Conservation (phyloP, 2,797 vertebrate genomes). For the Thaleichthys pacificus region DNA sequence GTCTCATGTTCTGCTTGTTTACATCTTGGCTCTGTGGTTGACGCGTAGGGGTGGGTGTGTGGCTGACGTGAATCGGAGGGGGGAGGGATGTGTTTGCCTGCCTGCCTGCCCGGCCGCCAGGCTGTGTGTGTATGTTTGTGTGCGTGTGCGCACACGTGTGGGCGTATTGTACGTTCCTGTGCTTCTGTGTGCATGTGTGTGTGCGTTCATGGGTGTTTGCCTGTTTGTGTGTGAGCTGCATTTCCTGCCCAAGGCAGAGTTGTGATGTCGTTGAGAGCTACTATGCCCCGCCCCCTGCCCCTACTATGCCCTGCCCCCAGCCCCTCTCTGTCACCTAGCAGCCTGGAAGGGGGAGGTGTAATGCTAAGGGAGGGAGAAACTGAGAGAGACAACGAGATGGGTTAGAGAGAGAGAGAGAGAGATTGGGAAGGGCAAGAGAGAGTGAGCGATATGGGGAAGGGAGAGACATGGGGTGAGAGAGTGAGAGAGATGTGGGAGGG, state of each 20-base stretch:
- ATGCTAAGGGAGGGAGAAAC: conserved; percentile 7
- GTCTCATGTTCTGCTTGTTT: conserved; percentile 65
- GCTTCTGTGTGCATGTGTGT: conserved; percentile 18
- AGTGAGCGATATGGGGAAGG: too few relatives aligned
- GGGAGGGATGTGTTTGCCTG: conserved; percentile 13
- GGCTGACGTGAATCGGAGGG: conserved; percentile 18
- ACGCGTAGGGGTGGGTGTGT: conserved; percentile 9
- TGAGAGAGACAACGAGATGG: not conserved
- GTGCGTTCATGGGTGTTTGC: conserved; percentile 20
- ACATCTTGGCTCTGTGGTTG: conserved; percentile 51
- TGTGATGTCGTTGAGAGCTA: conserved; percentile 72
- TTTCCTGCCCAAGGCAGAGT: conserved; percentile 27
- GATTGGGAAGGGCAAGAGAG: too few relatives aligned
- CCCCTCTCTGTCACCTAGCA: conserved; percentile 56
- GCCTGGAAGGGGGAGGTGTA: conserved; percentile 26
- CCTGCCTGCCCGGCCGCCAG: not conserved
- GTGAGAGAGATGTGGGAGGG: too few relatives aligned
- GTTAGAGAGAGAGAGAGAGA: not conserved
- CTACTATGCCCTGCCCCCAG: conserved; percentile 7
- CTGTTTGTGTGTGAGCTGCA: conserved; percentile 27
- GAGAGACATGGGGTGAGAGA: too few relatives aligned
- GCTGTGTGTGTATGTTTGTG: not conserved
- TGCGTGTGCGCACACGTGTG: not conserved
- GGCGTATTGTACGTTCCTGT: not conserved
- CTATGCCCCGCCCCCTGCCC: conserved; percentile 62